A percentile compares a stretch with the other conserved stretches of the same genome.
Conservation (phyloP, 2,797 vertebrate genomes). For the Coreius guichenoti region DNA sequence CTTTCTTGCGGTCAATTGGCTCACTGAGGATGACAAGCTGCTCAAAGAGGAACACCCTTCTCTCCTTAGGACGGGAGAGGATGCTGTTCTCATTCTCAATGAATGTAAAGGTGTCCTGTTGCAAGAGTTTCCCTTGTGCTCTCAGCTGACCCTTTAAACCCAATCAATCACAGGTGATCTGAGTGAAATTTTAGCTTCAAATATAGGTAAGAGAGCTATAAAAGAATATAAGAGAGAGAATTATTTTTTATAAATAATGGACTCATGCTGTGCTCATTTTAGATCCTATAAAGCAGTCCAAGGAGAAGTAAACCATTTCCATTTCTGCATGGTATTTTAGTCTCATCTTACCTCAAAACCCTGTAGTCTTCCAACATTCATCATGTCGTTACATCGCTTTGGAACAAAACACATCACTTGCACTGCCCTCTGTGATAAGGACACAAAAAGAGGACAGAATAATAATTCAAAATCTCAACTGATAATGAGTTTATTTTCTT, state of each 20-base stretch:
- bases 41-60: slow-evolving; percentile 91
- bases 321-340: neutral
- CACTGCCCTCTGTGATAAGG: slow-evolving; percentile 82
- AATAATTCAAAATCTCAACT: slow-evolving; percentile 5
- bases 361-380: slow-evolving; percentile 89
- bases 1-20: slow-evolving; percentile 88
- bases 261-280: neutral
- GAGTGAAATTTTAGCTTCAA: neutral
- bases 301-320: neutral
- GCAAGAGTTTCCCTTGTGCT: slow-evolving; percentile 90
- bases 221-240: neutral
- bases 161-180: slow-evolving; percentile 10
- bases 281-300: slow-evolving; percentile 1
- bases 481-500: neutral
- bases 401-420: slow-evolving; percentile 93
- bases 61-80: slow-evolving; percentile 82
- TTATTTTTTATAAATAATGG: slow-evolving; percentile 5
- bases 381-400: slow-evolving; percentile 92
- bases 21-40: slow-evolving; percentile 93
- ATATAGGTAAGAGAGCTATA: neutral
- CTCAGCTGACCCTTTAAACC: slow-evolving; percentile 87
- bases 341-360: slow-evolving; percentile 86
- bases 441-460: slow-evolving; percentile 6
- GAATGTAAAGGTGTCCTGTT: slow-evolving; percentile 89
- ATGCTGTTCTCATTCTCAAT: slow-evolving; percentile 82